Percentiles rank a stretch among this genome's conserved stretches.
These are phyloP conservation scores for Spea multiplicata DNA, from an alignment of 2,113 vertebrate species.

Conservation along the genomic window DNA sequence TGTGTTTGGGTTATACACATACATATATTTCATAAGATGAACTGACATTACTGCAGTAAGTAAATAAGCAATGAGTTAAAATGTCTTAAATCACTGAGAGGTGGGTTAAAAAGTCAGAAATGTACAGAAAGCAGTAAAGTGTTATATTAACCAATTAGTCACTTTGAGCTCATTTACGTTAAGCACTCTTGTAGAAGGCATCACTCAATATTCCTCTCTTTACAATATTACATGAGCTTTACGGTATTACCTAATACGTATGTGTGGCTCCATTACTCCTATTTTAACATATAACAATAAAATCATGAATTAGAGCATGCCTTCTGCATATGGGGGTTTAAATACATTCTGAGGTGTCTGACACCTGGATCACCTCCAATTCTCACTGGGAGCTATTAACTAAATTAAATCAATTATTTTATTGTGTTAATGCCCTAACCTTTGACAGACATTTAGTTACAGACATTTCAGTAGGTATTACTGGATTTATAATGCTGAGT, in stretches of 20 bases:
- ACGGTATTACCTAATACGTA: background rate
- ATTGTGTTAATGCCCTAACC: constrained; percentile 11
- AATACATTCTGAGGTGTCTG: background rate
- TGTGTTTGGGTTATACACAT: too few relatives aligned
- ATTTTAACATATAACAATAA: background rate
- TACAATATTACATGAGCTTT: background rate
- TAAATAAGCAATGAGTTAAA: too few relatives aligned
- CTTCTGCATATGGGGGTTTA: background rate
- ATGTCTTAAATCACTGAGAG: too few relatives aligned
- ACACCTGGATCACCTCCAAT: constrained; percentile 14
- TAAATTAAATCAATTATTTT: constrained; percentile 11
- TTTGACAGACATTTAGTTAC: background rate
- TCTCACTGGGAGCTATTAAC: constrained; percentile 20
- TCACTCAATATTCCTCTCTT: background rate
- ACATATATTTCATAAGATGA: too few relatives aligned
- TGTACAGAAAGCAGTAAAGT: too few relatives aligned
- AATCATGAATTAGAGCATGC: background rate
- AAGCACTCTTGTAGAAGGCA: too few relatives aligned
- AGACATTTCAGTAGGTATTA: too few relatives aligned
- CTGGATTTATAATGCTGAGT: too few relatives aligned
- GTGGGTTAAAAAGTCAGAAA: too few relatives aligned
- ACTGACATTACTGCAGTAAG: too few relatives aligned
- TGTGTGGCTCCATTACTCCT: constrained; percentile 4
- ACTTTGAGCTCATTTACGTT: too few relatives aligned
- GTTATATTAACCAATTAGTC: too few relatives aligned